Evolutionary conservation across 2,797 vertebrate genomes (phyloP).

Genomic region (Champsocephalus esox): DNA sequence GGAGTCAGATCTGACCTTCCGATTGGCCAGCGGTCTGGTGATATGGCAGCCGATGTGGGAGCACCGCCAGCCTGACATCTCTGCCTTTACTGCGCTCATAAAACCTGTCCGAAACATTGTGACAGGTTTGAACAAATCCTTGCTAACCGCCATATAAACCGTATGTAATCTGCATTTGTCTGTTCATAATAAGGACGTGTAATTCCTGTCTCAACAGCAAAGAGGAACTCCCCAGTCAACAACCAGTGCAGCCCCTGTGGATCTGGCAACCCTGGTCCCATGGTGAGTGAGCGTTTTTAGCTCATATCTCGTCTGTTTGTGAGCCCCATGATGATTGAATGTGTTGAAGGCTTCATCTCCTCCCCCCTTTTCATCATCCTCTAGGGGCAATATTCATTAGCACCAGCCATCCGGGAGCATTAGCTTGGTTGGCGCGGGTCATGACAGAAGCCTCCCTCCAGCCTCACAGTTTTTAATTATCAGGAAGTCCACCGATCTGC

Average conservation of each 20-base stretch:
- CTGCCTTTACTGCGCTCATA: constrained; percentile 93
- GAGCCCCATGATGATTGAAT: constrained; percentile 46
- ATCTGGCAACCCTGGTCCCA: constrained; percentile 88
- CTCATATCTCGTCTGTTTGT: constrained; percentile 25
- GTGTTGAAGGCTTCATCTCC: constrained; percentile 41
- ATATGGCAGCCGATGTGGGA: constrained; percentile 99
- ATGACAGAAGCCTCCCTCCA: constrained; percentile 29
- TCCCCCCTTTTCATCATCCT: constrained; percentile 21
- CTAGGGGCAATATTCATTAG: constrained; percentile 66
- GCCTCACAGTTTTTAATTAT: constrained; percentile 51
- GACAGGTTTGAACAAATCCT: constrained; percentile 85
- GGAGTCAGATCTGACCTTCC: constrained; percentile 98
- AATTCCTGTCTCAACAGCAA: constrained; percentile 84
- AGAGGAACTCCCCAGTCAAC: constrained; percentile 94
- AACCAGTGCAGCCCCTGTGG: constrained; percentile 90
- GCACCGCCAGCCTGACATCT: constrained; percentile 95
- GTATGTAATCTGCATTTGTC: constrained; percentile 13
- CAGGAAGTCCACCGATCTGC: constrained; percentile 8
- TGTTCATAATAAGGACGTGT: constrained; percentile 34
- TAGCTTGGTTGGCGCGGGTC: constrained; percentile 50
- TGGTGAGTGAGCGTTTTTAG: constrained; percentile 71
- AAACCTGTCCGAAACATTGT: constrained; percentile 95
- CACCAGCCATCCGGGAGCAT: constrained; percentile 51
- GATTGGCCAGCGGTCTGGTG: constrained; percentile 95
- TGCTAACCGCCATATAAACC: constrained; percentile 60